phyloP scores from a whole-genome alignment of 2,113 vertebrate species.

The Pimephales promelas region DNA sequence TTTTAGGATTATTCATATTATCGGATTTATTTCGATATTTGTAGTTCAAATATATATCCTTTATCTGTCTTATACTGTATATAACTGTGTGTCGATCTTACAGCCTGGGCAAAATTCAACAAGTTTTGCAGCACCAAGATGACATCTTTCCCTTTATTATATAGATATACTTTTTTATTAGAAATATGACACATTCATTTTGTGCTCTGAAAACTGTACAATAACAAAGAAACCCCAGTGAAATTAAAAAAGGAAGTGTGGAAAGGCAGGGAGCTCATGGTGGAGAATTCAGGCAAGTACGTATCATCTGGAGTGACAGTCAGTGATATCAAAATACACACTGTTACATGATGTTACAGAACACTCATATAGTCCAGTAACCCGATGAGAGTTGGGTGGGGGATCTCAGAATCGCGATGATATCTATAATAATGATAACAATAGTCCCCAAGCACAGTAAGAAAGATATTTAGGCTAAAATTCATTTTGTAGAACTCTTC shows the following conservation, averaged over 20 bases:
- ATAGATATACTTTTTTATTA: constrained; percentile 88
- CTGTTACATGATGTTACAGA: constrained; percentile 84
- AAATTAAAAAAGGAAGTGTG: constrained; percentile 71
- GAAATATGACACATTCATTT: constrained; percentile 95
- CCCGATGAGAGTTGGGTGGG: constrained; percentile 60
- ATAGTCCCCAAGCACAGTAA: constrained; percentile 87
- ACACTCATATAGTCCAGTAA: constrained; percentile 80
- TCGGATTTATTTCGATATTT: background rate
- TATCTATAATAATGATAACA: constrained; percentile 76
- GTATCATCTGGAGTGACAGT: constrained; percentile 66
- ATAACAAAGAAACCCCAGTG: constrained; percentile 76
- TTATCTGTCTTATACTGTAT: background rate
- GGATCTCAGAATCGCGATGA: constrained; percentile 68
- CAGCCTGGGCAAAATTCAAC: background rate
- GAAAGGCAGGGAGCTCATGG: constrained; percentile 33
- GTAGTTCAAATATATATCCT: too few relatives aligned
- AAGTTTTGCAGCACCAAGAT: background rate
- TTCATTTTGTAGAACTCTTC: constrained; percentile 88
- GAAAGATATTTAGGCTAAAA: constrained; percentile 90
- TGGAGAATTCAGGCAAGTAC: constrained; percentile 58
- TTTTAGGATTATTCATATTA: background rate
- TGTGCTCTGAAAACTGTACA: constrained; percentile 98
- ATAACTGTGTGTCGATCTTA: rapidly evolving
- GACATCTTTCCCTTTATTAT: constrained; percentile 63
- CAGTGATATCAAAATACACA: constrained; percentile 87